Evolutionary conservation across 2,797 vertebrate species (phyloP).

Genomic region (Limnodromus scolopaceus): DNA sequence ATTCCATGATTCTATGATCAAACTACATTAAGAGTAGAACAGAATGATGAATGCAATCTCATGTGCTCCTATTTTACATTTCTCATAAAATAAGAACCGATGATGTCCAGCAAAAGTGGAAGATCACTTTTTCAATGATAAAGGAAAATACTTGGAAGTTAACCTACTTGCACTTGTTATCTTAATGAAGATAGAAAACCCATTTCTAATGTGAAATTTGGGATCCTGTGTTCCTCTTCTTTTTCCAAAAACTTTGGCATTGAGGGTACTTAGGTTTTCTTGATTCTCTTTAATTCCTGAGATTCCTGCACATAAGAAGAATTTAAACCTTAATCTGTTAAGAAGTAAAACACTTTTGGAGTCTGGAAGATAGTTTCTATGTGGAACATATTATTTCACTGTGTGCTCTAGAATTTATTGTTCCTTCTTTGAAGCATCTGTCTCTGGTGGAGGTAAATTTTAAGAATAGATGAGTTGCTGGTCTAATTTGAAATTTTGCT

Average conservation of each 20-base stretch:
- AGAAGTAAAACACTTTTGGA: not conserved
- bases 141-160: not conserved
- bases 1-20: not conserved
- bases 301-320: not conserved
- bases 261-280: not conserved
- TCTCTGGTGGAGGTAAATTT: not conserved
- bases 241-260: not conserved
- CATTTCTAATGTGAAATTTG: not conserved
- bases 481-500: not conserved
- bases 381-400: not conserved
- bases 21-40: not conserved
- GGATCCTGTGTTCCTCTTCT: not conserved
- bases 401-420: not conserved
- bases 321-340: not conserved
- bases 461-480: not conserved
- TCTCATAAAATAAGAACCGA: not conserved
- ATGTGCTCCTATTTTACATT: not conserved
- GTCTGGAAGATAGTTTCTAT: not conserved
- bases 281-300: not conserved
- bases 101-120: not conserved
- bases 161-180: not conserved
- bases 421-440: not conserved
- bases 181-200: not conserved
- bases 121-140: not conserved
- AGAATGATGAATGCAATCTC: not conserved